Conservation (phyloP, 2,888 invertebrate genomes). For the Azorinus chamasolen region DNA sequence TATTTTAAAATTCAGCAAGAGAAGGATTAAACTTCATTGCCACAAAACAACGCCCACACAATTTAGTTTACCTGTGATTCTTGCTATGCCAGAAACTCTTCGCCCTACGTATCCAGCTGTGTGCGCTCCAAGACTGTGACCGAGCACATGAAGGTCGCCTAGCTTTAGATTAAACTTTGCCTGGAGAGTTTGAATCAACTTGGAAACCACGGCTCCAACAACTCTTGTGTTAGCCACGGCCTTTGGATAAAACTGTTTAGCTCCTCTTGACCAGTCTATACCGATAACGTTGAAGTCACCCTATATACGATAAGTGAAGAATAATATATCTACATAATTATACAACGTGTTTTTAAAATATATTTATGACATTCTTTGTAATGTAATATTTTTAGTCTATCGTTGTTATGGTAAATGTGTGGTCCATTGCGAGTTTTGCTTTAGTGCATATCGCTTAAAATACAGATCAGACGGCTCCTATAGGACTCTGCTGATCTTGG, state of each 20-base stretch:
- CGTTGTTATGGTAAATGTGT: too few relatives aligned
- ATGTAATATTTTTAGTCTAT: too few relatives aligned
- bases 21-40: too few relatives aligned
- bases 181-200: slow-evolving; percentile 68
- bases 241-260: slow-evolving; percentile 79
- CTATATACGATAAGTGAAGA: slow-evolving; percentile 37
- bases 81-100: slow-evolving; percentile 81
- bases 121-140: slow-evolving; percentile 95
- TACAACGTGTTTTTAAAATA: too few relatives aligned
- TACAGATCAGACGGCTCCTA: too few relatives aligned
- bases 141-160: slow-evolving; percentile 88
- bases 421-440: too few relatives aligned
- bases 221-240: slow-evolving; percentile 85
- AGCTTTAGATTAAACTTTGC: slow-evolving; percentile 61
- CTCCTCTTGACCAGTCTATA: slow-evolving; percentile 74
- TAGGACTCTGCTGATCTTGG: too few relatives aligned
- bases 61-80: slow-evolving; percentile 81
- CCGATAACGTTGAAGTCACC: slow-evolving; percentile 72
- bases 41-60: background rate
- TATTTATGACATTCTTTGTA: too few relatives aligned
- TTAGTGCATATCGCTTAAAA: too few relatives aligned
- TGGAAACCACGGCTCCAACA: slow-evolving; percentile 82
- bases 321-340: too few relatives aligned
- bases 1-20: too few relatives aligned
- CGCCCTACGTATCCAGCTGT: slow-evolving; percentile 95